phyloP scores from a whole-genome alignment of 2,888 invertebrate species.

The Xestia sexstrigata region DNA sequence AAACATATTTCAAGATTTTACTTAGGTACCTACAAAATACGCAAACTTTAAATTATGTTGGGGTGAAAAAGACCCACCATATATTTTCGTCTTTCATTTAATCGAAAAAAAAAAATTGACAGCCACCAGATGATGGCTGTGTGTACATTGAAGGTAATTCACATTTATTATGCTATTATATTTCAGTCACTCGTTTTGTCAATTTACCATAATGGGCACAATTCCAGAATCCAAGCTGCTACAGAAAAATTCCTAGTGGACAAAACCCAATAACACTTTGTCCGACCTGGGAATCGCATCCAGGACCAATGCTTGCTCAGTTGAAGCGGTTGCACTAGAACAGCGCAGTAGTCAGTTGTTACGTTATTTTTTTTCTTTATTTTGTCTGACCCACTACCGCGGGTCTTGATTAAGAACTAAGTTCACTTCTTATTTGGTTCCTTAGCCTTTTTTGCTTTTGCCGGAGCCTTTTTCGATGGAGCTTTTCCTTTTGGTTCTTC shows the following conservation, averaged over 20 bases:
- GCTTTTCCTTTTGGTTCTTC: conserved; percentile 20
- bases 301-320: not conserved
- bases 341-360: not conserved
- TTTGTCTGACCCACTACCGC: not conserved
- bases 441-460: not conserved
- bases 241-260: not conserved
- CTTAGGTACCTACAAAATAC: not conserved
- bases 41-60: not conserved
- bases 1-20: not conserved
- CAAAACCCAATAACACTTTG: not conserved
- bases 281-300: not conserved
- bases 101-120: not conserved
- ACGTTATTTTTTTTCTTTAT: not conserved
- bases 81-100: not conserved
- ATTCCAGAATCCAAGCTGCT: not conserved
- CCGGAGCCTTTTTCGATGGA: not conserved
- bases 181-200: not conserved
- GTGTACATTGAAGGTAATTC: not conserved
- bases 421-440: not conserved
- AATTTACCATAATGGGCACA: not conserved
- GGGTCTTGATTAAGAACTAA: conserved; percentile 1
- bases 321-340: not conserved
- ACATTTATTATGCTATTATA: not conserved
- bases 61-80: not conserved
- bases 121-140: not conserved